Conservation (phyloP, 2,888 invertebrate genomes). For the Lycaena phlaeas region DNA sequence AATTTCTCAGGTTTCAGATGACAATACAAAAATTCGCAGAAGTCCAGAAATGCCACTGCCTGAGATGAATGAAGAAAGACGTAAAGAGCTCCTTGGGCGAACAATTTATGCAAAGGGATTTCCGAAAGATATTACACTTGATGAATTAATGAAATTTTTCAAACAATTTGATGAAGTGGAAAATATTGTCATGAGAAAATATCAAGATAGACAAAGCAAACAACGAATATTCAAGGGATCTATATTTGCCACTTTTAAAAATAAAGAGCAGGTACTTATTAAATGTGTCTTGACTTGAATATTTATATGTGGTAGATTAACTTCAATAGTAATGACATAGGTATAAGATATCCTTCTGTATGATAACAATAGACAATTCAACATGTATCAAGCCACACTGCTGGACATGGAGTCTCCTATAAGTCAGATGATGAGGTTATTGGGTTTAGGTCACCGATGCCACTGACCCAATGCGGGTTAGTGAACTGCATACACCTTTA, state of each 20-base stretch:
- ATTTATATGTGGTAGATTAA: no score
- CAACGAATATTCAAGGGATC: constrained; percentile 90
- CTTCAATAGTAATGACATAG: no score
- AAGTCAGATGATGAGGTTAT: no score
- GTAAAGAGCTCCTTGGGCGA: constrained; percentile 81
- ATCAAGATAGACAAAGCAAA: constrained; percentile 76
- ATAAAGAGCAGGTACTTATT: constrained; percentile 74
- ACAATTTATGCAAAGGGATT: constrained; percentile 94
- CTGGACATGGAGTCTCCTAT: no score
- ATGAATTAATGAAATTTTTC: constrained; percentile 82
- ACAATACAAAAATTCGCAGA: constrained; percentile 81
- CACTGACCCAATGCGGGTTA: no score
- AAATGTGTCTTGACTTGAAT: no score
- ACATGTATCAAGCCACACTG: no score
- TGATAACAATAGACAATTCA: no score
- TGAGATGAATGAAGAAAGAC: constrained; percentile 86
- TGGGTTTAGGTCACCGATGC: no score
- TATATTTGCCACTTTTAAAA: constrained; percentile 89
- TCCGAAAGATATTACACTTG: constrained; percentile 77
- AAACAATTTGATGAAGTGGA: constrained; percentile 78
- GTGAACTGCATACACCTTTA: no score
- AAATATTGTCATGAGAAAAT: constrained; percentile 76
- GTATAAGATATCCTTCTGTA: no score
- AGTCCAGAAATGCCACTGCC: constrained; percentile 83
- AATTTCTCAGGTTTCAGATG: constrained; percentile 78